phyloP scores from a whole-genome alignment of 2,888 invertebrate genomes.

The Gandaritis pyraliata region DNA sequence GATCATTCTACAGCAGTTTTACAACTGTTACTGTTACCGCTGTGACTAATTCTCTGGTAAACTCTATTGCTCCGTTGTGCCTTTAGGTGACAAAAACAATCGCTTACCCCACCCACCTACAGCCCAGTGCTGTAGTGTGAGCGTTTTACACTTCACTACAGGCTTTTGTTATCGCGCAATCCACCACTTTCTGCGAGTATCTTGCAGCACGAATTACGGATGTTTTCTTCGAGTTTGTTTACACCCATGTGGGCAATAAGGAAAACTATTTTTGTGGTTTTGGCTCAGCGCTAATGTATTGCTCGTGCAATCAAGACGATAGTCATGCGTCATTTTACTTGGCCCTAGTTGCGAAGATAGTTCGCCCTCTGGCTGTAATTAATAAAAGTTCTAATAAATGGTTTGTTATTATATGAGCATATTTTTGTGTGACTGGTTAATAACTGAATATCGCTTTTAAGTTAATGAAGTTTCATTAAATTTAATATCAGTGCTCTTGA shows the following conservation, averaged over 20 bases:
- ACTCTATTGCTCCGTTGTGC: slow-evolving; percentile 49
- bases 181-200: slow-evolving; percentile 37
- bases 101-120: slow-evolving; percentile 52
- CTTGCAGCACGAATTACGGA: slow-evolving; percentile 44
- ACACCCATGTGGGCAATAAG: slow-evolving; percentile 44
- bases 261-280: slow-evolving; percentile 40
- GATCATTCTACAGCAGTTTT: slow-evolving; percentile 39
- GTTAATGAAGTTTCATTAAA: no score
- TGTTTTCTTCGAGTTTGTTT: slow-evolving; percentile 47
- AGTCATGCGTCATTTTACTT: slow-evolving; percentile 27
- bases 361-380: slow-evolving; percentile 14
- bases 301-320: slow-evolving; percentile 26
- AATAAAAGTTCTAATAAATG: slow-evolving; percentile 22
- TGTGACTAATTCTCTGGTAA: slow-evolving; percentile 52
- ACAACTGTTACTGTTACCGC: slow-evolving; percentile 41
- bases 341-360: slow-evolving; percentile 14
- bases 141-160: slow-evolving; percentile 49
- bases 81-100: slow-evolving; percentile 56
- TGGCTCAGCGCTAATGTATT: slow-evolving; percentile 38
- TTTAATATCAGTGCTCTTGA: no score
- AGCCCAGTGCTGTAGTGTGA: slow-evolving; percentile 49
- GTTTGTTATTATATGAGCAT: not conserved
- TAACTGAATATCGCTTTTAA: no score
- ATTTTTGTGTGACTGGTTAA: not conserved
- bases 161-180: slow-evolving; percentile 48